Evolutionary conservation across 1,140 invertebrate species (phyloP).

Genomic region (Saccostrea cuccullata): DNA sequence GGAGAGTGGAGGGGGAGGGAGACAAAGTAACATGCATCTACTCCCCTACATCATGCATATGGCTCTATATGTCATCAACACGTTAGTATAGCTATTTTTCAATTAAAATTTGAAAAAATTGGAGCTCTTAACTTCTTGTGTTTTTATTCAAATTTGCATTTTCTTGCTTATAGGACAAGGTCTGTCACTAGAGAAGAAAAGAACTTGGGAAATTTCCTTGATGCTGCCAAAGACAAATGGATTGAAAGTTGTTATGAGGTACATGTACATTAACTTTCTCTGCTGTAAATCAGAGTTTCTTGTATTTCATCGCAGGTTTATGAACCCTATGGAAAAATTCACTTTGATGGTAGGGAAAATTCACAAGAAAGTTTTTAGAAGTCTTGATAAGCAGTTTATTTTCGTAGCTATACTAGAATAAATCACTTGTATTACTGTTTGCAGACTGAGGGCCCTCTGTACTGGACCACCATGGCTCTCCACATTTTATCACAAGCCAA

Average conservation of each 20-base stretch:
- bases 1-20: constrained; percentile 94
- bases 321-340: too few species aligned
- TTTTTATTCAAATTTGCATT: background rate
- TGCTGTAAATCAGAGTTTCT: too few species aligned
- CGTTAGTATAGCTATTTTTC: constrained; percentile 82
- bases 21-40: constrained; percentile 98
- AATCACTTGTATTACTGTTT: background rate
- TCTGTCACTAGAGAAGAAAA: constrained; percentile 87
- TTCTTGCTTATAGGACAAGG: constrained; percentile 83
- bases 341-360: too few species aligned
- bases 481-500: constrained; percentile 86
- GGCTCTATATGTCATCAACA: constrained; percentile 96
- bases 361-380: too few species aligned
- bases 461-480: constrained; percentile 89
- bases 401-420: too few species aligned
- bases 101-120: too few species aligned
- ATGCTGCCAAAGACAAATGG: constrained; percentile 81
- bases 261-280: too few species aligned
- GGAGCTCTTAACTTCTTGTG: too few species aligned
- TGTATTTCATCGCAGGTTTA: too few species aligned
- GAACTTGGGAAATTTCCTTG: constrained; percentile 85
- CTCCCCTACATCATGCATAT: constrained; percentile 96
- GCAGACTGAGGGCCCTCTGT: constrained; percentile 90
- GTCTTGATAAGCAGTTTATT: too few species aligned
- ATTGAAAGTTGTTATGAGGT: constrained; percentile 90